phyloP scores from a whole-genome alignment of 2,888 invertebrate species.

The Euclidia mi region DNA sequence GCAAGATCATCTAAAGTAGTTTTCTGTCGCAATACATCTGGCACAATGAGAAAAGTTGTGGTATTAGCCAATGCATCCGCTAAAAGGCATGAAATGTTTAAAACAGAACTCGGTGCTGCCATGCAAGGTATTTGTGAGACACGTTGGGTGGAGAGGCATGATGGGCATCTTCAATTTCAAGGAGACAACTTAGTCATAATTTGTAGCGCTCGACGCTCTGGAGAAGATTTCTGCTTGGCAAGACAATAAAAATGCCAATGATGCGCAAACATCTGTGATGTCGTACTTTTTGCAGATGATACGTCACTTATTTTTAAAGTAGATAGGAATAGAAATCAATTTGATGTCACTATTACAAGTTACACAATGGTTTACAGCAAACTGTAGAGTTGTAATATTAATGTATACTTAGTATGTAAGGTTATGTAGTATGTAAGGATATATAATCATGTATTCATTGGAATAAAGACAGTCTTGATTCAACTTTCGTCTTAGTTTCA shows the following conservation, averaged over 20 bases:
- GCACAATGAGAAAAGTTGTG: slow-evolving; percentile 40
- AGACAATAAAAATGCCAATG: slow-evolving; percentile 46
- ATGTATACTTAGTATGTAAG: too few species aligned
- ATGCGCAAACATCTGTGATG: too few species aligned
- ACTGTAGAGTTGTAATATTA: too few species aligned
- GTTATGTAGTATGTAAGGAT: too few species aligned
- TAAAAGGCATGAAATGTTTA: slow-evolving; percentile 40
- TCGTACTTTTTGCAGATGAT: too few species aligned
- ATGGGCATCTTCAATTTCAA: slow-evolving; percentile 51
- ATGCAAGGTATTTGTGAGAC: slow-evolving; percentile 21
- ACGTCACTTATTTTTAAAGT: too few species aligned
- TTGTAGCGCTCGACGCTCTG: slow-evolving; percentile 13
- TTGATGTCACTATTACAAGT: too few species aligned
- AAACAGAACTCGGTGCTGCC: slow-evolving; percentile 31
- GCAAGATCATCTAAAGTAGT: slow-evolving; percentile 32
- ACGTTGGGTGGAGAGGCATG: slow-evolving; percentile 22
- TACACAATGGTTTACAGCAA: too few species aligned
- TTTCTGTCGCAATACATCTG: slow-evolving; percentile 22
- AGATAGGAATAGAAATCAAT: too few species aligned
- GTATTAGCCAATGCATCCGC: slow-evolving; percentile 41
- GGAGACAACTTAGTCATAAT: slow-evolving; percentile 8
- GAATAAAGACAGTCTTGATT: too few species aligned
- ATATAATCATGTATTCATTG: too few species aligned
- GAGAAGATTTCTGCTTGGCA: slow-evolving; percentile 38
- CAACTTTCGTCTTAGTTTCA: too few species aligned